Conservation (phyloP, 2,113 vertebrate species). For the Mirounga angustirostris region DNA sequence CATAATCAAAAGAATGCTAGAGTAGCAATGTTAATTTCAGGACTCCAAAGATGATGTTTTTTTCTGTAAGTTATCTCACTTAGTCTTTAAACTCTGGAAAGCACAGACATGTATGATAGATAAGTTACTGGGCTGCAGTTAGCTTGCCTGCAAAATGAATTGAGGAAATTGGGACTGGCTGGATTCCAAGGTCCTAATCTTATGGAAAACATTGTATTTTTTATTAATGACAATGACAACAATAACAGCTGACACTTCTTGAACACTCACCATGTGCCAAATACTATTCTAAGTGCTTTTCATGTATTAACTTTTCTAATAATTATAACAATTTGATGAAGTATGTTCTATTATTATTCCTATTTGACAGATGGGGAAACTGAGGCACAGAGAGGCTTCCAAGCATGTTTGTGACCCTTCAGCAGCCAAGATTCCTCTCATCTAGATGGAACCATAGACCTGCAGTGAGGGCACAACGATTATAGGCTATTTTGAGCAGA, state of each 20-base stretch:
- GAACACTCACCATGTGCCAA: background rate
- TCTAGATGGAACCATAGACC: background rate
- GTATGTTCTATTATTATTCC: background rate
- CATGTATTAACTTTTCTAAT: background rate
- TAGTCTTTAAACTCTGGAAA: background rate
- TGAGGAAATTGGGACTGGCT: background rate
- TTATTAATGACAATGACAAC: background rate
- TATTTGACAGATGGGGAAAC: background rate
- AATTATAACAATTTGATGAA: background rate
- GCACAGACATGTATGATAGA: background rate
- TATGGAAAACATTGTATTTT: background rate
- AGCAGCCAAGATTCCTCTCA: background rate
- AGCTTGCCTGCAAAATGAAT: constrained; percentile 1
- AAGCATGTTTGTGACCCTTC: background rate
- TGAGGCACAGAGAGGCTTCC: background rate
- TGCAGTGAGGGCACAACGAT: background rate
- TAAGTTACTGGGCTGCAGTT: background rate
- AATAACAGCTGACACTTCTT: background rate
- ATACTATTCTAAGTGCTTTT: background rate
- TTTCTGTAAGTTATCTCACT: background rate
- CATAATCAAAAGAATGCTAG: too few species aligned
- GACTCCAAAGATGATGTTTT: background rate
- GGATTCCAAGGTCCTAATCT: constrained; percentile 1
- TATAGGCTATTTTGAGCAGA: background rate
- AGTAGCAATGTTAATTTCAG: too few species aligned